phyloP scores from a whole-genome alignment of 1,140 invertebrate genomes.

The Bombus balteatus region DNA sequence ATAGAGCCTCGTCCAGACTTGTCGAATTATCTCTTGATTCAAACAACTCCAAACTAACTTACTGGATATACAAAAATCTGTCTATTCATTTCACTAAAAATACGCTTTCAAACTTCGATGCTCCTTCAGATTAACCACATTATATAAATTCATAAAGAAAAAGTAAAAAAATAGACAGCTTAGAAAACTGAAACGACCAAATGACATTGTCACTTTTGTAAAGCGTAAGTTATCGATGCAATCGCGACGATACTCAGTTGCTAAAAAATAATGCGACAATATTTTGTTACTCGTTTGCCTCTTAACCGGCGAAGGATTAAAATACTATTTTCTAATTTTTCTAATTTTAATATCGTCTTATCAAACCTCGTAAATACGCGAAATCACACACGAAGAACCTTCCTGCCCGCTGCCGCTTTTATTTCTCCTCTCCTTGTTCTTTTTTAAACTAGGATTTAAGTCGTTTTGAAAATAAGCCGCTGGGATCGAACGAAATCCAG shows the following conservation, averaged over 20 bases:
- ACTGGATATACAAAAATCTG: too few species aligned
- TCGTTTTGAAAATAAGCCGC: neutral
- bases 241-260: too few species aligned
- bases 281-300: neutral
- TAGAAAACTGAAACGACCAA: too few species aligned
- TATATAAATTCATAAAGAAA: neutral
- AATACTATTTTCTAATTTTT: neutral
- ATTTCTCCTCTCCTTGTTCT: neutral
- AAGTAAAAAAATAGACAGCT: too few species aligned
- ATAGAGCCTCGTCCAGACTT: neutral
- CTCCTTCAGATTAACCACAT: neutral
- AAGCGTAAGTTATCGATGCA: neutral
- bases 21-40: neutral
- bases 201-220: neutral
- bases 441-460: neutral
- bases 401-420: neutral
- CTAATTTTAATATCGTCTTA: too few species aligned
- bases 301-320: neutral
- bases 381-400: neutral
- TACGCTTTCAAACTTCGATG: too few species aligned
- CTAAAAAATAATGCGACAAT: too few species aligned
- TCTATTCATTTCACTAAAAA: too few species aligned
- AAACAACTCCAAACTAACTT: too few species aligned
- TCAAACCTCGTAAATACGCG: too few species aligned
- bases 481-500: neutral